These are phyloP conservation scores for Oreochromis spilurus DNA, from an alignment of 2,113 vertebrate genomes.

Conservation along the genomic window DNA sequence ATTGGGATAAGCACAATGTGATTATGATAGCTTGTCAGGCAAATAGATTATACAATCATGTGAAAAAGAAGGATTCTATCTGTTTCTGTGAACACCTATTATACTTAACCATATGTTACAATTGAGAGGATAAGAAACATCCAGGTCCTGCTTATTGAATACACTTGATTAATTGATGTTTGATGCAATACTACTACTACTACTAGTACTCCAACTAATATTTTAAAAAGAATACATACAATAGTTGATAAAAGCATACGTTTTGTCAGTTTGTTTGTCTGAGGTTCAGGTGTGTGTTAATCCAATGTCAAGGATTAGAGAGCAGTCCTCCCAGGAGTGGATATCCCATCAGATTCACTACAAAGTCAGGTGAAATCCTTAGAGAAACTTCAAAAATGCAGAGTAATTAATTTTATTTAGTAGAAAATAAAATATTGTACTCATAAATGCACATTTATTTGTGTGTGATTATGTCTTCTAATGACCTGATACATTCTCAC, in stretches of 20 bases:
- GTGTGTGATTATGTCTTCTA: not conserved
- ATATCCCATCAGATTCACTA: not conserved
- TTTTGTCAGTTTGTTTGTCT: not conserved
- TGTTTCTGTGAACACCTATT: not conserved
- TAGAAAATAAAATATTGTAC: not conserved
- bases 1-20: not conserved
- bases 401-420: not conserved
- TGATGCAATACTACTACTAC: not conserved
- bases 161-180: not conserved
- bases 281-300: not conserved
- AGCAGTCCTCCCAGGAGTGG: not conserved
- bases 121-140: not conserved
- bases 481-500: not conserved
- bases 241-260: not conserved
- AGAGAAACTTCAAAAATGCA: not conserved
- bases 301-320: not conserved
- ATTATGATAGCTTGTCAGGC: not conserved
- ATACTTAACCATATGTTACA: not conserved
- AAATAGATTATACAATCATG: not conserved
- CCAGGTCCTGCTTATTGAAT: not conserved
- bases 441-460: not conserved
- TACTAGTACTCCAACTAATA: not conserved
- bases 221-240: not conserved
- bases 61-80: not conserved
- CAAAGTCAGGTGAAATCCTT: not conserved